Percentiles rank a stretch among this genome's conserved stretches.
Conservation (phyloP, 2,797 vertebrate genomes). For the Gymnoscopelus microlampas region DNA sequence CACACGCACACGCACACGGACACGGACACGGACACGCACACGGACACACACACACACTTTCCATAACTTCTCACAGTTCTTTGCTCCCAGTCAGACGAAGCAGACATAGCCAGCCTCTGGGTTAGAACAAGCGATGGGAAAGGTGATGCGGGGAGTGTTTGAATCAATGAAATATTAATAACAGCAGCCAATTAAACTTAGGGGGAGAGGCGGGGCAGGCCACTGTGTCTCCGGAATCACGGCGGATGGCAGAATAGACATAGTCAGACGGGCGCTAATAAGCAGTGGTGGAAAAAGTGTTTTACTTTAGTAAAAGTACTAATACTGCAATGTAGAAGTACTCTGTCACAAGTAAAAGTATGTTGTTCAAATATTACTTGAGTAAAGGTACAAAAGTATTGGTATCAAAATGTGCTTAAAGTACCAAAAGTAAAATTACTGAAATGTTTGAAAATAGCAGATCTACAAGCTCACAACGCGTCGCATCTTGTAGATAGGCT, state of each 20-base stretch:
- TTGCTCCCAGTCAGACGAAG: slow-evolving; percentile 32
- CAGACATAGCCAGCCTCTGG: slow-evolving; percentile 20
- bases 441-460: too few relatives aligned
- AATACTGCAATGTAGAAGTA: too few relatives aligned
- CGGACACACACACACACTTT: slow-evolving; percentile 1
- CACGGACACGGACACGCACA: too few relatives aligned
- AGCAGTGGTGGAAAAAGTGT: slow-evolving; percentile 10
- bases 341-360: too few relatives aligned
- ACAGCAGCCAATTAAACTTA: slow-evolving; percentile 73
- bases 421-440: too few relatives aligned
- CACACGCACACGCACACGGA: too few relatives aligned
- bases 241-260: slow-evolving; percentile 40
- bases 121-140: slow-evolving; percentile 55
- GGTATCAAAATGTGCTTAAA: too few relatives aligned
- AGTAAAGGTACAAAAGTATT: too few relatives aligned
- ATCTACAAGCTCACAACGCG: too few relatives aligned
- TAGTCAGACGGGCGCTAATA: slow-evolving; percentile 68
- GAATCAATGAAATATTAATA: slow-evolving; percentile 81
- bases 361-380: too few relatives aligned
- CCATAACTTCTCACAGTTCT: slow-evolving; percentile 14
- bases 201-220: slow-evolving; percentile 44
- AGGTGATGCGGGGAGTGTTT: slow-evolving; percentile 71
- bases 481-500: too few relatives aligned
- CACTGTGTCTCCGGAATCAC: slow-evolving; percentile 64
- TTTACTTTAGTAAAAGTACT: too few relatives aligned